phyloP scores from a whole-genome alignment of 2,113 vertebrate species.

The Aldabrachelys gigantea region DNA sequence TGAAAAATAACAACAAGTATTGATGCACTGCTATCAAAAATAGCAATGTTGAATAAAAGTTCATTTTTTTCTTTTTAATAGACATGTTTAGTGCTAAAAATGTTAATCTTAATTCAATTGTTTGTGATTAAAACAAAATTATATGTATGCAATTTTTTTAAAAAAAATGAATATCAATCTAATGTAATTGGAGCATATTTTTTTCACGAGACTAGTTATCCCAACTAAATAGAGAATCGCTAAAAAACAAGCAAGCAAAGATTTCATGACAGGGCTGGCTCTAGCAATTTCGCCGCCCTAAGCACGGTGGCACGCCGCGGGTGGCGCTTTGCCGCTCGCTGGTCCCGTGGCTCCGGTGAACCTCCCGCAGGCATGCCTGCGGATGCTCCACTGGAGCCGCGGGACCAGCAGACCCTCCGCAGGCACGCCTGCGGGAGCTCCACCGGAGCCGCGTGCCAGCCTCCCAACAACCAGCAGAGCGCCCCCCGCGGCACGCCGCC shows the following conservation, averaged over 20 bases:
- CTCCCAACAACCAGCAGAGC: too few species aligned
- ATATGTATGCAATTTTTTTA: not conserved
- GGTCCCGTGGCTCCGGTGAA: too few species aligned
- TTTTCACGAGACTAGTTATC: not conserved
- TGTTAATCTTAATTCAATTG: not conserved
- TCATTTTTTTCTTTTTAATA: not conserved
- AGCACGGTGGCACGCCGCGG: too few species aligned
- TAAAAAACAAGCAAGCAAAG: not conserved
- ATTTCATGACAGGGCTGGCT: too few species aligned
- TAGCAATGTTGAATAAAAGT: not conserved
- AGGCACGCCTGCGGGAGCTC: too few species aligned
- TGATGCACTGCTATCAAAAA: not conserved
- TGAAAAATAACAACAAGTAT: not conserved
- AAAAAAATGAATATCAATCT: not conserved
- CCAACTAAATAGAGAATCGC: not conserved
- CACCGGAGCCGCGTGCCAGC: too few species aligned
- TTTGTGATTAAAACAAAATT: not conserved
- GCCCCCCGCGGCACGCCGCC: too few species aligned
- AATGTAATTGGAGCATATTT: not conserved
- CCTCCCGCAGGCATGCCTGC: too few species aligned
- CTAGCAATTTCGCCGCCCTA: too few species aligned
- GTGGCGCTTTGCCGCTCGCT: too few species aligned
- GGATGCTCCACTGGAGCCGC: too few species aligned
- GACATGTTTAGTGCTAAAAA: not conserved
- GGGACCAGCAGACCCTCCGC: too few species aligned